Conservation (phyloP, 2,113 vertebrate genomes). For the Pituophis catenifer region DNA sequence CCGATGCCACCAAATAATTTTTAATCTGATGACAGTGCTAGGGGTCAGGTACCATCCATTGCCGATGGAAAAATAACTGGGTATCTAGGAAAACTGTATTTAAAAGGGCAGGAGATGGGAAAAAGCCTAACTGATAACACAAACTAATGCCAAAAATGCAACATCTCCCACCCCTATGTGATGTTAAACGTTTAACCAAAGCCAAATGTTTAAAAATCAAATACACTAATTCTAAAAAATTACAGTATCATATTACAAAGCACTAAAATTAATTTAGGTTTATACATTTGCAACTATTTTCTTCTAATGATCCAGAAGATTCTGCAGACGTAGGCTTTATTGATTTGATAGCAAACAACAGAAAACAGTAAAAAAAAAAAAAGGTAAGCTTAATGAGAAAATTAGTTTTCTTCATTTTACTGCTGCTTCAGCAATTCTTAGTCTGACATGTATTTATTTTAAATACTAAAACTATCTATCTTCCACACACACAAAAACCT, state of each 20-base stretch:
- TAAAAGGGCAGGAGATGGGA: not conserved
- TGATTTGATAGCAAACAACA: not conserved
- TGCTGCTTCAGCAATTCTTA: not conserved
- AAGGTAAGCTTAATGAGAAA: not conserved
- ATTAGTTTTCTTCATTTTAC: not conserved
- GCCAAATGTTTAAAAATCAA: not conserved
- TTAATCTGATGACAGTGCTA: not conserved
- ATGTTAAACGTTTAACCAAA: not conserved
- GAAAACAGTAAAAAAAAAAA: not conserved
- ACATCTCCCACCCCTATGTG: not conserved
- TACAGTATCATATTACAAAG: not conserved
- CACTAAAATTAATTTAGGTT: not conserved
- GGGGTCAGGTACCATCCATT: not conserved
- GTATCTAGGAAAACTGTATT: not conserved
- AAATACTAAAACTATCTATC: not conserved
- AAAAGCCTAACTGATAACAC: not conserved
- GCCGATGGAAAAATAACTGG: constrained; percentile 3
- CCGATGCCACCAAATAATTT: constrained; percentile 5
- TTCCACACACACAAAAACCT: not conserved
- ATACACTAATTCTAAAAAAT: not conserved
- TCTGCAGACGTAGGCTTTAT: not conserved
- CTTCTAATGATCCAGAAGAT: not conserved
- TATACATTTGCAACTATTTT: not conserved
- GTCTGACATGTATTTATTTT: not conserved
- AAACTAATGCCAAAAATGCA: not conserved